phyloP scores from a whole-genome alignment of 1,140 invertebrate species.

The Pomacea maculata region DNA sequence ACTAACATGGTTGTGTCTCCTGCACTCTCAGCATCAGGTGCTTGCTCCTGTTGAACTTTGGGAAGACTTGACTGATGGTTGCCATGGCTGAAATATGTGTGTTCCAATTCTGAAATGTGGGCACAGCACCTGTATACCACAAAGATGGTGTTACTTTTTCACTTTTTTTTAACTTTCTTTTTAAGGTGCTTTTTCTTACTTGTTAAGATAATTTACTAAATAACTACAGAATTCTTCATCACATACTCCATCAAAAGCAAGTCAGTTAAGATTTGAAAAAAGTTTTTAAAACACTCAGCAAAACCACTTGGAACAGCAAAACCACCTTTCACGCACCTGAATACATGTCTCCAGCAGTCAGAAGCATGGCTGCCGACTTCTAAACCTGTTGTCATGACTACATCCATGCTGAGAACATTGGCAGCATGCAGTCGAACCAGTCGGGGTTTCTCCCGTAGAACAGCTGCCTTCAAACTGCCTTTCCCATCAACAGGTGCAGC shows the following conservation, averaged over 20 bases:
- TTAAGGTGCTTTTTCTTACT: no score
- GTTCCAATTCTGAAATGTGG: slow-evolving; percentile 89
- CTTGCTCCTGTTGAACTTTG: slow-evolving; percentile 54
- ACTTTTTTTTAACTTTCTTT: no score
- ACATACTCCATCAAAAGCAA: no score
- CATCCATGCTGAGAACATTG: slow-evolving; percentile 90
- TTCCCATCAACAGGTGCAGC: slow-evolving; percentile 29
- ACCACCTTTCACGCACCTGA: slow-evolving; percentile 70
- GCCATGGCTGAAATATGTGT: slow-evolving; percentile 79
- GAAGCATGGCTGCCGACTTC: slow-evolving; percentile 89
- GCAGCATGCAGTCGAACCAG: slow-evolving; percentile 72
- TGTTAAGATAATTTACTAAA: not conserved
- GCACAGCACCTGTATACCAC: slow-evolving; percentile 73
- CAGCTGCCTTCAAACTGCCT: slow-evolving; percentile 32
- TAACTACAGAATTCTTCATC: not conserved
- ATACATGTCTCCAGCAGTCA: slow-evolving; percentile 93
- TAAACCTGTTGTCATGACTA: slow-evolving; percentile 81
- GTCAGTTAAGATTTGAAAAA: no score
- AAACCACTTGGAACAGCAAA: not conserved
- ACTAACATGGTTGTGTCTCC: slow-evolving; percentile 32
- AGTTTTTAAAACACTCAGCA: not conserved
- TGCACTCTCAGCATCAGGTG: slow-evolving; percentile 24
- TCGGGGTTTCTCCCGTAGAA: slow-evolving; percentile 44
- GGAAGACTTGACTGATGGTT: slow-evolving; percentile 62
- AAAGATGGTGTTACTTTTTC: not conserved